Evolutionary conservation across 35 echinoderm and acorn worm species (phyloP).

Genomic region (Anneissia japonica): DNA sequence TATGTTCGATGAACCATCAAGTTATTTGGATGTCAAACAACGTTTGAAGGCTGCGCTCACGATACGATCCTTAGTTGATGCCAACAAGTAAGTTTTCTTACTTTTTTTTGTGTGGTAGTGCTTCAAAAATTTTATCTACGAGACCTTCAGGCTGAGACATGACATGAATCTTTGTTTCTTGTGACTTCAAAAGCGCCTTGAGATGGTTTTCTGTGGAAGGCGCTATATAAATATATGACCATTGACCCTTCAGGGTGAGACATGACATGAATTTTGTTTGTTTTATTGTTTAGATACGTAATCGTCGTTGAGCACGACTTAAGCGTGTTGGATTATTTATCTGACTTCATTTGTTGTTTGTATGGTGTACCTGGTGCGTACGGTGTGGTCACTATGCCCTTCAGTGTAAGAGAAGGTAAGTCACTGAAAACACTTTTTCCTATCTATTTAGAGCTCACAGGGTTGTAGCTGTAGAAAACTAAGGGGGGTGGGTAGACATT

Average conservation of each 20-base stretch:
- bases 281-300: constrained; percentile 60
- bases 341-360: constrained; percentile 95
- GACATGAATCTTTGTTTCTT: no score
- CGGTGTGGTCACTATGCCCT: constrained; percentile 96
- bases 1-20: constrained; percentile 99
- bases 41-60: constrained; percentile 66
- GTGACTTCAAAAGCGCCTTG: not conserved
- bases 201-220: not conserved
- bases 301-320: constrained; percentile 97
- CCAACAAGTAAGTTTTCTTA: constrained; percentile 70
- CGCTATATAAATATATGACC: not conserved
- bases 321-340: constrained; percentile 90
- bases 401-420: constrained; percentile 92
- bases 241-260: not conserved
- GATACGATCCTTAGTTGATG: constrained; percentile 56
- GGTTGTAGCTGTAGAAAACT: no score
- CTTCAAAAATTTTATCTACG: no score
- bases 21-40: constrained; percentile 97
- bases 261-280: not conserved
- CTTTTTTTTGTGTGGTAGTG: no score
- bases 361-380: constrained; percentile 94
- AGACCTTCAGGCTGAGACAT: no score
- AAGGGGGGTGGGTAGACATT: no score
- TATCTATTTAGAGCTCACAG: no score
- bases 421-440: no score